Base-by-base conservation (phyloP, 2,113 vertebrate species). In the Chiloscyllium plagiosum region DNA sequence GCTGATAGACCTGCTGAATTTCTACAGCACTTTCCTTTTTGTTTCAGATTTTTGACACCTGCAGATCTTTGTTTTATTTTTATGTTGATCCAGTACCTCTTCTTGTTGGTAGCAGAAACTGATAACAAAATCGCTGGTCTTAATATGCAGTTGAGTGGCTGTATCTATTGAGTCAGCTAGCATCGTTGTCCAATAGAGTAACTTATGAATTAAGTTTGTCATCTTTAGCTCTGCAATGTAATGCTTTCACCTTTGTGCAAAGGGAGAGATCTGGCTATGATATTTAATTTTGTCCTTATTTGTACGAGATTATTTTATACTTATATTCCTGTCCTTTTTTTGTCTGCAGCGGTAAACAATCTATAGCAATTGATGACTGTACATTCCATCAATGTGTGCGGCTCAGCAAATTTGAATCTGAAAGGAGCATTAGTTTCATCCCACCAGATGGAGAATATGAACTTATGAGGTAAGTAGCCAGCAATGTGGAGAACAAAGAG, bases 361-460 rank as follows among this genome's bases (percentile, higher is more conserved):
- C 99, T 19, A 99, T 99, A 61, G 99, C 99, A 96, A 99, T 99
- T 6, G 99, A 99, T 0, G 99, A 99, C 98, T 99, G 99, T 98
- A 99, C 99, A 96, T 99, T 99, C 97, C 99, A 99, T 97, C 99
- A 99, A 97, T 99, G 99, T 4, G 99, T 99, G 96, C 98, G 99
- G 80, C 99, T 99, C 97, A 99, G 99, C 98, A 99, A 99, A 97
- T 99, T 99, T 96, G 99, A 99, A 97, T 99, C 99, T 0, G 99
- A 99, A 97, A 98, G 99, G 94, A 99, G 99, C 97, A 99, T 99
- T 98, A 99, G 99, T 97, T 99, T 99, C 97, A 99, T 99, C 97
- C 99, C 99, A 26, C 99, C 99, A 0, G 99, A 99, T 96, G 99
- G 99, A 97, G 99, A 99, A 96, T 99, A 99, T 96, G 99, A 99